A percentile compares a stretch with the other conserved stretches of the same genome.
phyloP scores from a whole-genome alignment of 1,140 invertebrate species.

The Drosophila ficusphila region DNA sequence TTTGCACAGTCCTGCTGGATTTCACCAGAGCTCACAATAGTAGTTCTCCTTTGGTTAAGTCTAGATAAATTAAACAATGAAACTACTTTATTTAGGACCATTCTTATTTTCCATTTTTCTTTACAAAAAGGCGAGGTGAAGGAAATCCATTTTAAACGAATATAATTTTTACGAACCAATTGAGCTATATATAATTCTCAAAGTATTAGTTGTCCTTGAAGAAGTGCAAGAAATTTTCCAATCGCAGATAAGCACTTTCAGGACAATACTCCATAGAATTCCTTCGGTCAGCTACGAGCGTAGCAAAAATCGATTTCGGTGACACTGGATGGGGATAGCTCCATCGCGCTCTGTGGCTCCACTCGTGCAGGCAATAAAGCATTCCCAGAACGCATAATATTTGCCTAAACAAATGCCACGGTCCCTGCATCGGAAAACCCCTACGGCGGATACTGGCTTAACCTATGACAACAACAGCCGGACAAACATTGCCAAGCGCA shows the following conservation, averaged over 20 bases:
- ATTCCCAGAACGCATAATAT: conserved; percentile 52
- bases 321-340: not conserved
- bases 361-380: conserved; percentile 27
- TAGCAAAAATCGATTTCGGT: conserved; percentile 26
- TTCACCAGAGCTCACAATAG: too few species aligned
- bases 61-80: too few species aligned
- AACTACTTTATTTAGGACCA: too few species aligned
- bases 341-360: conserved; percentile 1
- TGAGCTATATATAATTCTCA: too few species aligned
- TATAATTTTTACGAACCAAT: too few species aligned
- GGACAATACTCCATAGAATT: conserved; percentile 10
- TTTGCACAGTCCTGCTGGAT: too few species aligned
- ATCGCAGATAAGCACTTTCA: conserved; percentile 19
- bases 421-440: conserved; percentile 11
- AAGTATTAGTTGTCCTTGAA: conserved; percentile 7
- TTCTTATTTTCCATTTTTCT: too few species aligned
- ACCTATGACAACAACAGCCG: conserved; percentile 20
- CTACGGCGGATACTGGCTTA: conserved; percentile 4
- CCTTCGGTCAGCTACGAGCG: conserved; percentile 11
- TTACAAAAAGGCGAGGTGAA: too few species aligned
- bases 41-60: too few species aligned
- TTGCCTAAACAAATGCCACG: conserved; percentile 44
- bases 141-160: too few species aligned
- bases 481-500: conserved; percentile 20
- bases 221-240: not conserved